A percentile compares a stretch with the other conserved stretches of the same genome.
phyloP scores from a whole-genome alignment of 92 coral and sea anemone species.

The Zoanthus gigantus region DNA sequence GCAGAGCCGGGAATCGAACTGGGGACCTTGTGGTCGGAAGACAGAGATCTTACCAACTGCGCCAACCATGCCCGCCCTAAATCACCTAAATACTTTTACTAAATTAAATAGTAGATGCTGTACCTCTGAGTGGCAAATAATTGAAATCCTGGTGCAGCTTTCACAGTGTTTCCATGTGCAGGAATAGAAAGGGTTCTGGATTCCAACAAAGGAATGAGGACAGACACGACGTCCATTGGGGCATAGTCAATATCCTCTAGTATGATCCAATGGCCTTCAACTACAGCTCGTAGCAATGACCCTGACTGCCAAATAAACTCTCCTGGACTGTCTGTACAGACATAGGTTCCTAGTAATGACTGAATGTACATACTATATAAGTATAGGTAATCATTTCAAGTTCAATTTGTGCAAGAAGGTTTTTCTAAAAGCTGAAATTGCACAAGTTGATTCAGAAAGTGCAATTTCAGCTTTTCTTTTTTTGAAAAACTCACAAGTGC shows the following conservation, averaged over 20 bases:
- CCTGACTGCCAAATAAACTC: slow-evolving; percentile 98
- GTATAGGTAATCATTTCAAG: background rate
- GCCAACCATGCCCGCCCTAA: too few species aligned
- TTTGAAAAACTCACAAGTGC: too few species aligned
- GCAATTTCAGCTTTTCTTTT: too few species aligned
- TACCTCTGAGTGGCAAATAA: slow-evolving; percentile 99
- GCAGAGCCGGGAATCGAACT: too few species aligned
- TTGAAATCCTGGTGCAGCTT: slow-evolving; percentile 94
- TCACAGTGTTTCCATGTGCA: slow-evolving; percentile 90
- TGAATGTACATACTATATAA: slow-evolving; percentile 22
- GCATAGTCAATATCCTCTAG: slow-evolving; percentile 96
- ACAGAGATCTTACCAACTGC: too few species aligned
- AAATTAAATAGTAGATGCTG: too few species aligned
- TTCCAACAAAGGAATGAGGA: slow-evolving; percentile 92
- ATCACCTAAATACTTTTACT: too few species aligned
- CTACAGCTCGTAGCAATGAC: slow-evolving; percentile 85
- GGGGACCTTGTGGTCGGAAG: too few species aligned
- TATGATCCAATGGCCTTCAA: slow-evolving; percentile 92
- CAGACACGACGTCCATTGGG: slow-evolving; percentile 96
- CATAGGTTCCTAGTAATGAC: slow-evolving; percentile 93
- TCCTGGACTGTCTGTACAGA: slow-evolving; percentile 95
- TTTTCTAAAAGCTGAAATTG: too few species aligned
- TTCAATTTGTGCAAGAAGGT: too few species aligned
- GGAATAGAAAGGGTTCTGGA: slow-evolving; percentile 89
- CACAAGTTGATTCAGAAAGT: too few species aligned